These are phyloP conservation scores for Drosophila ficusphila DNA, from an alignment of 1,140 invertebrate species.

Conservation along the genomic window DNA sequence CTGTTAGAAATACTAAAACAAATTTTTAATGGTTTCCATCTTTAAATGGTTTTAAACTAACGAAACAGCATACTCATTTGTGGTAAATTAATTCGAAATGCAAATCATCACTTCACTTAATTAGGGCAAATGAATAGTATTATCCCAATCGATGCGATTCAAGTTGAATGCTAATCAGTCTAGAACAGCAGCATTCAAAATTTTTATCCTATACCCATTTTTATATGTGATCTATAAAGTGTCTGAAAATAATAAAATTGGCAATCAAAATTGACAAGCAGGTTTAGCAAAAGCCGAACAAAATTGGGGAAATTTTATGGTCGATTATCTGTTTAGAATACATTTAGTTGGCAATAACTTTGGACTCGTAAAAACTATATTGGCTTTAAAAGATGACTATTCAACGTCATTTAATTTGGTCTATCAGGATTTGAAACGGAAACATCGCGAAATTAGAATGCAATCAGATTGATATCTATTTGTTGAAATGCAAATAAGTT, in stretches of 20 bases:
- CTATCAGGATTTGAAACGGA: neutral
- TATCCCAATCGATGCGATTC: conserved; percentile 5
- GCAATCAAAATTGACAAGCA: neutral
- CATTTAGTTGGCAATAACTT: neutral
- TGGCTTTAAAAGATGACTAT: neutral
- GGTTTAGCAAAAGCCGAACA: neutral
- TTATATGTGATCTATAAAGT: conserved; percentile 21
- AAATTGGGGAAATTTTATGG: neutral
- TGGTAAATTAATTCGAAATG: conserved; percentile 1
- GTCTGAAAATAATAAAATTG: neutral
- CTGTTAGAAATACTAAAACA: too few relatives aligned
- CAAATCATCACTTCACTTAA: conserved; percentile 8
- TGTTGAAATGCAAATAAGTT: conserved; percentile 8
- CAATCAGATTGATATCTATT: neutral
- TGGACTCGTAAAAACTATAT: neutral
- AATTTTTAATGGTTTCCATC: too few relatives aligned
- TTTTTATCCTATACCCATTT: conserved; percentile 16
- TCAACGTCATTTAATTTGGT: too few relatives aligned
- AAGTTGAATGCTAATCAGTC: conserved; percentile 4
- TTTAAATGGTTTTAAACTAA: too few relatives aligned
- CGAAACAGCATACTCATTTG: too few relatives aligned
- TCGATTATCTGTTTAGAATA: neutral
- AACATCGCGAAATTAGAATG: neutral
- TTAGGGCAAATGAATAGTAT: conserved; percentile 11
- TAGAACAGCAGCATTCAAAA: neutral